Evolutionary conservation across 1,140 invertebrate species (phyloP).

Genomic region (Papilio aristodemus): DNA sequence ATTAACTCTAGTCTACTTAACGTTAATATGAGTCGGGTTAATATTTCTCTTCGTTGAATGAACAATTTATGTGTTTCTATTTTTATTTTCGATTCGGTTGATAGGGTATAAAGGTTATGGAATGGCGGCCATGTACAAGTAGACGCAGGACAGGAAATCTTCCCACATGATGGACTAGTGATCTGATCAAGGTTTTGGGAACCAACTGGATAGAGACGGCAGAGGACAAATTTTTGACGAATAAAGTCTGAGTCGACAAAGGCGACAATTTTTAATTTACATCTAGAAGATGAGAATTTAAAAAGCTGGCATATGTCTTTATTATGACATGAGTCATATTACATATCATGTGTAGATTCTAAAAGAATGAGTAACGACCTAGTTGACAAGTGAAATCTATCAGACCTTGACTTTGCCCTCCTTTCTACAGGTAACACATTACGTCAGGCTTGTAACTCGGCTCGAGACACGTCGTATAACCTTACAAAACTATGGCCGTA

Average conservation of each 20-base stretch:
- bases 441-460: slow-evolving; percentile 44
- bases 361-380: slow-evolving; percentile 25
- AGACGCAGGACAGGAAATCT: too few relatives aligned
- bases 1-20: neutral
- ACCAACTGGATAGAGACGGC: too few relatives aligned
- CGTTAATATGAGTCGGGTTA: neutral
- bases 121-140: too few relatives aligned
- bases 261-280: too few relatives aligned
- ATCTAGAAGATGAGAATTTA: too few relatives aligned
- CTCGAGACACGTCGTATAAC: slow-evolving; percentile 42
- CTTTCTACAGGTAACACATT: slow-evolving; percentile 47
- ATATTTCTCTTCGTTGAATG: neutral
- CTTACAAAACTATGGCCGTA: slow-evolving; percentile 47
- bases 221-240: too few relatives aligned
- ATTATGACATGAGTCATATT: too few relatives aligned
- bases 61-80: neutral
- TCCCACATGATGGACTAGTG: too few relatives aligned
- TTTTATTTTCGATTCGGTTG: neutral
- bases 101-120: too few relatives aligned
- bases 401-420: slow-evolving; percentile 63
- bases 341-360: neutral
- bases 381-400: slow-evolving; percentile 51
- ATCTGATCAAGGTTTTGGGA: too few relatives aligned
- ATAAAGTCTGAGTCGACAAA: too few relatives aligned
- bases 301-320: too few relatives aligned